Base-by-base conservation (phyloP, 2,888 invertebrate species). In the Chaetogeoica ovagalla region DNA sequence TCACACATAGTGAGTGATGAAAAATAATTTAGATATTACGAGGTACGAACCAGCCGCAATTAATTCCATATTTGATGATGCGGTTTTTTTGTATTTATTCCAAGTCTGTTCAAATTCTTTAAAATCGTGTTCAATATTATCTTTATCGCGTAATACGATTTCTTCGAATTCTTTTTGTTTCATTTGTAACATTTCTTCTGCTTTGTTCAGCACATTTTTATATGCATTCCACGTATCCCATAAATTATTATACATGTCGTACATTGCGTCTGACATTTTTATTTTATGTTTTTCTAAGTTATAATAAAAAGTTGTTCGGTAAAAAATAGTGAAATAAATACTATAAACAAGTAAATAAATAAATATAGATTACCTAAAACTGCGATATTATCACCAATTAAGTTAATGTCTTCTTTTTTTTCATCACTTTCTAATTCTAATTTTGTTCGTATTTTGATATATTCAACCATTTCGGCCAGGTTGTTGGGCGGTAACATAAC, bases 221-320 rank as follows among this genome's bases (percentile, higher is more conserved):
- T 71, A 79, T 1, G 0, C 9, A 8, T 39, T 23, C 79, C 79
- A 79, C 7, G 55, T 11, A 13, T 62, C 23, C 1, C 3, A 9
- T 15, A 79, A 19, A 23, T 52, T 13, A 13, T 39, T 30, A 6
- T 57, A 63, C 23, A 9, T 57, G 8, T 6, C 19, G 6, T 39
- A 15, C 43, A 79, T 57, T 15, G 0, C 5, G 5, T 65, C 19
- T 11, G 79, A 17, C 39, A 71, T 71, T 9, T 70, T 1, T 39
- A 79, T 71, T 8, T 37, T 9, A 5, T 79, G 71, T 79, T 70
- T 71, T 3, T 65, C 79, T 79, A 74, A 19, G 2, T n/a, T 17
- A n/a, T 57, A 52, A 37, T 15, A 15, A 55, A 55, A 30, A 37
- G 30, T 30, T 15, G 9, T 23, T 21, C 4, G 15, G 21, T 15